Percentiles rank a stretch among this genome's conserved stretches.
Evolutionary conservation across 2,113 vertebrate species (phyloP).

Genomic region (Rhynchomys soricoides): DNA sequence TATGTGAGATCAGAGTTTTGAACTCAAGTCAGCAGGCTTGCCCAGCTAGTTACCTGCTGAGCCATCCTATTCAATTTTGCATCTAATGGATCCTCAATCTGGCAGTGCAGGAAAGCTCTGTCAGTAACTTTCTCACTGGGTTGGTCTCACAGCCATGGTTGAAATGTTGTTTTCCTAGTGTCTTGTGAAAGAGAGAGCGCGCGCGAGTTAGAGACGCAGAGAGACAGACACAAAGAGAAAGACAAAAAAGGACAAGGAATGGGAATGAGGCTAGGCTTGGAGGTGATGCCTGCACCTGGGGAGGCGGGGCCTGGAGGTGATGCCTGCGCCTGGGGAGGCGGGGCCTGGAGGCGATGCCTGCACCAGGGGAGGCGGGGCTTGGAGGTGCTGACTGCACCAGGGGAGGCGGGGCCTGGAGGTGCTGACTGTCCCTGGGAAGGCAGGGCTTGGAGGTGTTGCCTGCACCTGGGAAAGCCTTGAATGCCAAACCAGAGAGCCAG

Average conservation of each 20-base stretch:
- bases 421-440: too few relatives aligned
- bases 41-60: background rate
- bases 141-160: background rate
- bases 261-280: too few relatives aligned
- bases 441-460: background rate
- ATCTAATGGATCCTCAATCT: background rate
- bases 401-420: too few relatives aligned
- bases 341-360: background rate
- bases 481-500: background rate
- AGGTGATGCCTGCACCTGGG: too few relatives aligned
- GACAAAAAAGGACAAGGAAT: too few relatives aligned
- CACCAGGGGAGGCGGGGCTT: background rate
- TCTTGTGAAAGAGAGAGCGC: background rate
- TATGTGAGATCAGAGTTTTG: background rate
- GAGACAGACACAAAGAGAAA: background rate
- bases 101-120: background rate
- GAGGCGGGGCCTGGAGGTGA: too few relatives aligned
- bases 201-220: background rate
- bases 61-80: rapidly evolving
- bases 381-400: background rate
- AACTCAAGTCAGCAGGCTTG: background rate
- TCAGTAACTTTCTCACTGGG: background rate
- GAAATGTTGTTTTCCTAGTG: background rate
- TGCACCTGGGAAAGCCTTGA: background rate
- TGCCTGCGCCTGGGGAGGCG: too few relatives aligned